Percentiles rank a stretch among this genome's conserved stretches.
phyloP scores from a whole-genome alignment of 1,140 invertebrate species.

The Drosophila parvula region DNA sequence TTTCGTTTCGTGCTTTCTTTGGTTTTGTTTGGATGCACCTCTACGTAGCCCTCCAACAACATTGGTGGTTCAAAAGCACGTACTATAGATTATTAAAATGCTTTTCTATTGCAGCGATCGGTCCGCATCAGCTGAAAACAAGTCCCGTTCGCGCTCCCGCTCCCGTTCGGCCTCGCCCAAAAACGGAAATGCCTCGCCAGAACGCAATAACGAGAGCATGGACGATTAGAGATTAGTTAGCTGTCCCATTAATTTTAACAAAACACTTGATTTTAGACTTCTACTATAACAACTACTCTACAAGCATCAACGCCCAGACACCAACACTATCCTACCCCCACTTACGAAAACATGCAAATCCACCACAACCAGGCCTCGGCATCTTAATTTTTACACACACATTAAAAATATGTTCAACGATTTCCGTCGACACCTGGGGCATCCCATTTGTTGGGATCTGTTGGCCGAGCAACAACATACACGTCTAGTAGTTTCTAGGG shows the following conservation, averaged over 20 bases:
- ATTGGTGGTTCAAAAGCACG: conserved; percentile 53
- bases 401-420: neutral
- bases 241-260: conserved; percentile 74
- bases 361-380: conserved; percentile 27
- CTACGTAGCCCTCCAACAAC: conserved; percentile 50
- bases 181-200: conserved; percentile 84
- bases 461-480: conserved; percentile 10
- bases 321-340: conserved; percentile 47
- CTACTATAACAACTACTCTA: conserved; percentile 69
- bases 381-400: conserved; percentile 37
- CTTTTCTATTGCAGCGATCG: conserved; percentile 83
- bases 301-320: conserved; percentile 59
- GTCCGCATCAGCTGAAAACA: conserved; percentile 83
- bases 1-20: conserved; percentile 77
- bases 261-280: conserved; percentile 74
- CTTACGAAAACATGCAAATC: conserved; percentile 26
- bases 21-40: conserved; percentile 71
- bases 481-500: neutral
- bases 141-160: conserved; percentile 84
- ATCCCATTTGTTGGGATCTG: conserved; percentile 7
- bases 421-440: neutral
- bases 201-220: conserved; percentile 80
- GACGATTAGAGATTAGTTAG: conserved; percentile 82
- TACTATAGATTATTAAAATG: conserved; percentile 37
- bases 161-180: conserved; percentile 82